These are phyloP conservation scores for Ruditapes philippinarum DNA, from an alignment of 1,140 invertebrate genomes.

Conservation along the genomic window DNA sequence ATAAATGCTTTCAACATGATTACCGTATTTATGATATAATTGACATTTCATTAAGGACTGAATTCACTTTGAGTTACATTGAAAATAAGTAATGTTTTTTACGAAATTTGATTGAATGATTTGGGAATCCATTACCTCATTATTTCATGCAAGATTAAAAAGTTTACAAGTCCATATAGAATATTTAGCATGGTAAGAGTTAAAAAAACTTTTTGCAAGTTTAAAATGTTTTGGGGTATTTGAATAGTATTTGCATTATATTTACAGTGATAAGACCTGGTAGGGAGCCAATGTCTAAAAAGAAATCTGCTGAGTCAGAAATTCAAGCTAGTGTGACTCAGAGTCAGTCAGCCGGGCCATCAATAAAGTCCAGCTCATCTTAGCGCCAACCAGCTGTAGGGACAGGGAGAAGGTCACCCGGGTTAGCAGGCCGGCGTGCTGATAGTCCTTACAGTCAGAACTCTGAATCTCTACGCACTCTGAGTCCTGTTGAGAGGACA, in stretches of 20 bases:
- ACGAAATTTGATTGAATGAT: too few species aligned
- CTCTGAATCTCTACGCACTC: conserved; percentile 40
- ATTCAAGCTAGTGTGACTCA: neutral
- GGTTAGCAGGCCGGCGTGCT: neutral
- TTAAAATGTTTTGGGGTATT: neutral
- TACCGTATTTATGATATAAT: too few species aligned
- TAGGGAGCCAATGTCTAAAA: conserved; percentile 62
- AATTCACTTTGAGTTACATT: too few species aligned
- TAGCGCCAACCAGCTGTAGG: neutral
- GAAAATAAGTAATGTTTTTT: too few species aligned
- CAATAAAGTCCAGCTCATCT: neutral
- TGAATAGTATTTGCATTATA: neutral
- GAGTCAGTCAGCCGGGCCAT: neutral
- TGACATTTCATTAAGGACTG: too few species aligned
- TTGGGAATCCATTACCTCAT: too few species aligned
- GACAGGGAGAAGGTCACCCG: conserved; percentile 2
- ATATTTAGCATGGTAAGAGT: too few species aligned
- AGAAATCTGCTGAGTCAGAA: conserved; percentile 36
- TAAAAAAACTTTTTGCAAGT: too few species aligned
- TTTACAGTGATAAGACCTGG: conserved; percentile 59
- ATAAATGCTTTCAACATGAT: too few species aligned
- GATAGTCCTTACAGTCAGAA: conserved; percentile 39
- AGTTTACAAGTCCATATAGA: too few species aligned
- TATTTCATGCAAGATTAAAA: too few species aligned
- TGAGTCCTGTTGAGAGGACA: conserved; percentile 41